These are phyloP conservation scores for Gymnarchus niloticus DNA, from an alignment of 2,113 vertebrate genomes.

Conservation along the genomic window DNA sequence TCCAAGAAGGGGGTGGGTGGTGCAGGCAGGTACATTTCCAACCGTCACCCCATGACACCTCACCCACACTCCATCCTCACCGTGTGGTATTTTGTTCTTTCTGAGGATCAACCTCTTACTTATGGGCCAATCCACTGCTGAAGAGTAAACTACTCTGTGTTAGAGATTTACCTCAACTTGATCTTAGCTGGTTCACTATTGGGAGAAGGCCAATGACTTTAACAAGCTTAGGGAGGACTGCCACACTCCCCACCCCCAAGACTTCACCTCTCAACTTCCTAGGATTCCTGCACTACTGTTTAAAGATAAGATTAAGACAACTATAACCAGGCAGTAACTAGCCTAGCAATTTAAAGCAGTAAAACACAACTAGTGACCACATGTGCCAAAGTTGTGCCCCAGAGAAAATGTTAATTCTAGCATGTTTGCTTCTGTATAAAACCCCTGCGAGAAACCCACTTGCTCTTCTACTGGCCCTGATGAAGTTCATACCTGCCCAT, in stretches of 20 bases:
- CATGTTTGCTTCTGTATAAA: no score
- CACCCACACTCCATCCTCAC: slow-evolving; percentile 51
- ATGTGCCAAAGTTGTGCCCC: neutral
- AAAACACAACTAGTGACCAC: neutral
- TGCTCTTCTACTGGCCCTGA: no score
- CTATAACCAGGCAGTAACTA: neutral
- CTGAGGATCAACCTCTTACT: slow-evolving; percentile 60
- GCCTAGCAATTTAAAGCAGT: neutral
- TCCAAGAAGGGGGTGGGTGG: slow-evolving; percentile 45
- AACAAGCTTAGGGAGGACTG: slow-evolving; percentile 69
- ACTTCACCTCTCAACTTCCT: slow-evolving; percentile 49
- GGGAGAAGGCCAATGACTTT: slow-evolving; percentile 80
- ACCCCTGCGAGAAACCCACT: no score
- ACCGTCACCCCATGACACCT: no score
- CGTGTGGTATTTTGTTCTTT: slow-evolving; percentile 48
- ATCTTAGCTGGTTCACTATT: slow-evolving; percentile 72
- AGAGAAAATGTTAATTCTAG: slow-evolving; percentile 34
- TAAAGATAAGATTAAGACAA: neutral
- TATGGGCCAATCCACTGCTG: slow-evolving; percentile 66
- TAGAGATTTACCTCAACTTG: slow-evolving; percentile 76
- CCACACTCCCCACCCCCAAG: slow-evolving; percentile 48
- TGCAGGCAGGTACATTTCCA: slow-evolving; percentile 46
- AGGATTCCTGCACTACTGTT: slow-evolving; percentile 31
- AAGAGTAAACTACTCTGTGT: slow-evolving; percentile 73
- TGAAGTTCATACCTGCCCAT: no score